These are phyloP conservation scores for Hyles vespertilio DNA, from an alignment of 1,140 invertebrate species.

Conservation along the genomic window DNA sequence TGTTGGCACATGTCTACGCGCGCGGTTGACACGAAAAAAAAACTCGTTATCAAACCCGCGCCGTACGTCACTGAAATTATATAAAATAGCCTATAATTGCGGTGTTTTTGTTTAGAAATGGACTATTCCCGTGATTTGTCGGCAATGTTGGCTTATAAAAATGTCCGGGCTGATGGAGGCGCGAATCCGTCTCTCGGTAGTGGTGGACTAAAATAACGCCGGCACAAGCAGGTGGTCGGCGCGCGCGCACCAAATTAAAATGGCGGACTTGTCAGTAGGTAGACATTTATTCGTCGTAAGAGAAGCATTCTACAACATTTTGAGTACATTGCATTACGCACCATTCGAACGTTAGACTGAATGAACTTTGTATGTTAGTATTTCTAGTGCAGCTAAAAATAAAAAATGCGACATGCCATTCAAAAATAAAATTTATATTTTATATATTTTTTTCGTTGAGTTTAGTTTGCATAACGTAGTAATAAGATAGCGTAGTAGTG, in stretches of 20 bases:
- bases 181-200: constrained; percentile 38
- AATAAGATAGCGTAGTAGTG: no score
- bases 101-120: constrained; percentile 66
- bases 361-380: constrained; percentile 17
- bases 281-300: constrained; percentile 44
- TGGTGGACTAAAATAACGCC: constrained; percentile 44
- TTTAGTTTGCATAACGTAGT: no score
- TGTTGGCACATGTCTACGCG: constrained; percentile 47
- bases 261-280: constrained; percentile 36
- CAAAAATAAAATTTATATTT: no score
- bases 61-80: constrained; percentile 66
- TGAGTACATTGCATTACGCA: constrained; percentile 34
- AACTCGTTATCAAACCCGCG: constrained; percentile 58
- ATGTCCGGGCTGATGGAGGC: constrained; percentile 42
- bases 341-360: constrained; percentile 25
- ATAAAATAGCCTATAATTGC: constrained; percentile 66
- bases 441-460: no score
- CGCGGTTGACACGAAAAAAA: constrained; percentile 49
- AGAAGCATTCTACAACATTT: constrained; percentile 34
- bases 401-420: no score
- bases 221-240: constrained; percentile 35
- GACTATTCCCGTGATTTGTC: constrained; percentile 65
- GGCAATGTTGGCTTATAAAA: constrained; percentile 59
- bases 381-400: no score
- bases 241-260: constrained; percentile 48